Base-by-base conservation (phyloP, 2,797 vertebrate genomes). In the Avahi laniger region DNA sequence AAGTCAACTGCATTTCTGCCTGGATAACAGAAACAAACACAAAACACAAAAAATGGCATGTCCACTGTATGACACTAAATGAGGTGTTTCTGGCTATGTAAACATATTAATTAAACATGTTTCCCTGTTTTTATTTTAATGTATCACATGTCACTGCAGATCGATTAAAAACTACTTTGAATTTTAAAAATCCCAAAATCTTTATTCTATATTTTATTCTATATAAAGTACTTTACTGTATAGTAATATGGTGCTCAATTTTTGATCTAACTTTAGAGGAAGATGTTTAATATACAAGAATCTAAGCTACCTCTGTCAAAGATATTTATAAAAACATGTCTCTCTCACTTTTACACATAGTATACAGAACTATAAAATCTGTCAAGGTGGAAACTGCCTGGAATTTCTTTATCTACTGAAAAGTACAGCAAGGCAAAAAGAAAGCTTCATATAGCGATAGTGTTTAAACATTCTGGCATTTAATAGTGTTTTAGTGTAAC, bases 281-380 rank as follows among this genome's bases (percentile, higher is more conserved):
- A 92, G 28, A 82, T 72, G 48, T 94, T 94, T 89, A 54, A 93
- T 92, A 92, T 92, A 97, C 59, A 94, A 97, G 8, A 92, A 57
- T 50, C 30, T 89, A 91, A 95, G 43, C 80, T 30, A 97, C 80
- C 82, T 97, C 61, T 63, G 84, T 94, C 88, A 97, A 98, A 98
- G 96, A 94, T 24, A 73, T 95, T 76, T 97, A 97, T 88, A 97
- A 98, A 98, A 92, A 97, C 92, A 97, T 89, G 97, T 50, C 73
- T 48, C 17, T 92, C 78, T 93, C 18, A 95, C 88, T 97, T 97
- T 97, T 96, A 97, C 97, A 98, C 54, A 95, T 88, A 72, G 85
- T 96, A 89, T 97, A 97, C 91, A 97, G 95, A 97, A 95, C 54
- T 96, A 85, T 97, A 98, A 98, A 91, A 97, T 96, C 70, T 97